Evolutionary conservation across 2,113 vertebrate species (phyloP), one percentile per base, ranked within the genome.

Genomic region (Tauraco erythrolophus): DNA sequence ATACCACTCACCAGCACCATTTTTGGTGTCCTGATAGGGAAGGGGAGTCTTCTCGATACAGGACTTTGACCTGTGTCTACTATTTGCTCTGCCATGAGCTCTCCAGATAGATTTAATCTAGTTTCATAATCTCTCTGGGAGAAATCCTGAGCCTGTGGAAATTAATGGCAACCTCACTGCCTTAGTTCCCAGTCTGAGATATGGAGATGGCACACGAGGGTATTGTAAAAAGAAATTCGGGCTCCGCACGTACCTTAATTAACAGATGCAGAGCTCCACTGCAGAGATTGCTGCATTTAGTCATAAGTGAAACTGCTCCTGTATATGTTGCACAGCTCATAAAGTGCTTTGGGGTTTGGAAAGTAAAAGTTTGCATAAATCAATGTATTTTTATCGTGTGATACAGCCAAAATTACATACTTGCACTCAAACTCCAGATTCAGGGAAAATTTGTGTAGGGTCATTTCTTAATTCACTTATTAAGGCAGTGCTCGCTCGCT

Each of bases 271-370:
- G 76, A 94, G 57, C 64, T 94, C 72, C 45, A 18, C 60, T 33
- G 53, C 37, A 94, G 57, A 94, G 88, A 92, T 78, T 90, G 51
- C 66, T 87, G 56, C 54, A 37, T 97, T 93, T 94, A 93, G 79
- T 95, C 88, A 57, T 94, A 94, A 96, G 72, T 66, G 88, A 74
- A 95, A 94, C 22, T 35, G 75, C 85, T 96, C 27, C 77, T 48
- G 51, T 88, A 41, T 83, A 71, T 71, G 62, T 70, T 96, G 69
- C 62, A 94, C 21, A 91, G 90, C 62, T 92, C 94, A 70, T 96
- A 97, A 97, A 95, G 92, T 89, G 97, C 54, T 95, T 94, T 92
- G 94, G 94, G 92, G 30, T 25, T 95, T 95, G 62, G 61, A 54
- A 90, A 83, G 71, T 68, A 95, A 92, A 85, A 91, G 57, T 81